Evolutionary conservation across 2,888 invertebrate genomes (phyloP), one percentile per base, ranked within the genome.

Genomic region (Cenopis cana): DNA sequence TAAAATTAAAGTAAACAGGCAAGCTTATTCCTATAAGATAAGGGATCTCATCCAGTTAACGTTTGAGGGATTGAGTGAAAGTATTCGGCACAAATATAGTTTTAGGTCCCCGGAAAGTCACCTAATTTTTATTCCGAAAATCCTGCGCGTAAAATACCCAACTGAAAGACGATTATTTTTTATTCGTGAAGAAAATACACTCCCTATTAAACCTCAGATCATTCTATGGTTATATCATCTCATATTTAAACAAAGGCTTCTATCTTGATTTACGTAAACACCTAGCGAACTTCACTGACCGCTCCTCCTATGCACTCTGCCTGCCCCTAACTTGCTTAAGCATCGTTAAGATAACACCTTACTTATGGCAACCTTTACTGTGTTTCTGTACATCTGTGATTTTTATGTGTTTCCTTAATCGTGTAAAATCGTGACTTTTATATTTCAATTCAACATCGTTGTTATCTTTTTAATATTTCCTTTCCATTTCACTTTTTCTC

Each of bases 301-400:
- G 67, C 66, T 76, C 56, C 74, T 72, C 76, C 77, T 57, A 65
- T 74, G 66, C 74, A 76, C 73, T 24, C 38, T 57, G 52, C 61
- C 64, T 60, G 67, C 69, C 67, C 74, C 76, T 76, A 56, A 72
- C 80, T 81, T 80, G 81, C 84, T 83, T 81, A 81, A 83, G 81
- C 78, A 76, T 76, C 85, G 83, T 86, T 86, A 83, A 88, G 88
- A 88, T 88, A 88, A 84, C 85, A 81, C 85, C 80, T 85, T 86
- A 87, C 86, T 70, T 65, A 70, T 65, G 59, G 70, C 41, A 65
- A 65, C 72, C 64, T 75, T 74, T 80, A 81, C 78, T 79, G 81
- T 56, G 69, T 57, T n/a, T 36, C 57, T 57, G 50, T 41, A 52
- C 70, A 62, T 68, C 67, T 49, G 46, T 56, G 70, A 41, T 49